Conservation (phyloP, 2,888 invertebrate genomes). For the Melanostoma scalare region DNA sequence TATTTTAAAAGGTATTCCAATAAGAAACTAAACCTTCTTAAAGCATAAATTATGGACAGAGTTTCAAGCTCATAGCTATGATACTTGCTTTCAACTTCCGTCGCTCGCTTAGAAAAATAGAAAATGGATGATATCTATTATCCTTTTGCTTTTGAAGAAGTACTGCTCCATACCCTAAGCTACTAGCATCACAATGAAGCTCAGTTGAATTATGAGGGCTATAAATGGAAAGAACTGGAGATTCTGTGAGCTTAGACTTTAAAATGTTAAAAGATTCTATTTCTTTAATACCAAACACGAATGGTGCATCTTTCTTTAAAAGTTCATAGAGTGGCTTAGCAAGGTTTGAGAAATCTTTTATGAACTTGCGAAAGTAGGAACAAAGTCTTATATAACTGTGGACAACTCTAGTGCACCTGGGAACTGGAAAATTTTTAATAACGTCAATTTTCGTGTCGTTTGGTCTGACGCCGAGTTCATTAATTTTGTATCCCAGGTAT, state of each 20-base stretch:
- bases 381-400: constrained; percentile 29
- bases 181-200: constrained; percentile 76
- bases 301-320: constrained; percentile 25
- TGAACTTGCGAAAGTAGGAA: constrained; percentile 37
- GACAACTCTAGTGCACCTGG: constrained; percentile 11
- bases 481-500: constrained; percentile 40
- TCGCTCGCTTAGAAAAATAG: constrained; percentile 75
- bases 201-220: constrained; percentile 74
- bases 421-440: constrained; percentile 12
- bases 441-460: constrained; percentile 16
- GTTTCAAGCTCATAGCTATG: constrained; percentile 48
- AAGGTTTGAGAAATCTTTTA: constrained; percentile 24
- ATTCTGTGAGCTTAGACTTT: constrained; percentile 18
- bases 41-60: constrained; percentile 29
- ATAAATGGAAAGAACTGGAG: constrained; percentile 76
- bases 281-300: constrained; percentile 18
- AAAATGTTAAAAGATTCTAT: constrained; percentile 17
- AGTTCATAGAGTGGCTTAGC: constrained; percentile 20
- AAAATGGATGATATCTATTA: constrained; percentile 75
- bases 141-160: constrained; percentile 71
- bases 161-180: constrained; percentile 75
- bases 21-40: constrained; percentile 26
- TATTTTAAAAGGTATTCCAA: constrained; percentile 73
- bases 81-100: constrained; percentile 73
- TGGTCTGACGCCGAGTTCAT: constrained; percentile 10